Evolutionary conservation across 2,797 vertebrate species (phyloP), one percentile per base, ranked within the genome.

Genomic region (Apogon talboti): DNA sequence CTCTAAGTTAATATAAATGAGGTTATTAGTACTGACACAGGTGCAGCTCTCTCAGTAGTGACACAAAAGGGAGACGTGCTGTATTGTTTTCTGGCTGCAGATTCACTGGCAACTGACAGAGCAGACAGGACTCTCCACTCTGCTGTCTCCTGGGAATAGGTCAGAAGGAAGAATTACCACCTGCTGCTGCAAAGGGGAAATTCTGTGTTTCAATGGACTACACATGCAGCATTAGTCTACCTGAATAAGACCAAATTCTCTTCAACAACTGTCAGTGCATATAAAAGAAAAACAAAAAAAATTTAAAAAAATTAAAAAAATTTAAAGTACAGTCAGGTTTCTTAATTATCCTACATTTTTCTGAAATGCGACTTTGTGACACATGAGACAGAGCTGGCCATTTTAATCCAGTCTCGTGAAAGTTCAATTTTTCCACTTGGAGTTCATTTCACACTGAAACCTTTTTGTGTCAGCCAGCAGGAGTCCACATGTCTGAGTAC

Each of bases 21-120:
- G 1, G 11, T 64, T 68, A 65, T 85, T 84, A 83, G 82, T 56
- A 67, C 59, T 51, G 82, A 87, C 68, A 68, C 64, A 78, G 79
- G 58, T 60, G 60, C 51, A 30, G 66, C 50, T 67, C 50, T 66
- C 30, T 58, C 3, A 1, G 46, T 15, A 65, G 54, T 53, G 78
- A 77, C 69, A 84, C 66, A 48, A 52, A 35, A 76, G 66, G 50
- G 77, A 71, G 68, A 84, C 43, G 35, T 35, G 38, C 19, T 30
- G 70, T 48, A 69, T 84, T 86, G 78, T 79, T 81, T 73, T 41
- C 42, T 3, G n/a, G 9, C 38, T 50, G 14, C 11, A 74, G 62
- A 14, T 35, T 61, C 47, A 16, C 43, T 42, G 14, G 53, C 30
- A 74, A 37, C 62, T 62, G 76, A 79, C 65, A 71, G 66, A 77